Conservation (phyloP, 2,113 vertebrate genomes). For the Eira barbara region DNA sequence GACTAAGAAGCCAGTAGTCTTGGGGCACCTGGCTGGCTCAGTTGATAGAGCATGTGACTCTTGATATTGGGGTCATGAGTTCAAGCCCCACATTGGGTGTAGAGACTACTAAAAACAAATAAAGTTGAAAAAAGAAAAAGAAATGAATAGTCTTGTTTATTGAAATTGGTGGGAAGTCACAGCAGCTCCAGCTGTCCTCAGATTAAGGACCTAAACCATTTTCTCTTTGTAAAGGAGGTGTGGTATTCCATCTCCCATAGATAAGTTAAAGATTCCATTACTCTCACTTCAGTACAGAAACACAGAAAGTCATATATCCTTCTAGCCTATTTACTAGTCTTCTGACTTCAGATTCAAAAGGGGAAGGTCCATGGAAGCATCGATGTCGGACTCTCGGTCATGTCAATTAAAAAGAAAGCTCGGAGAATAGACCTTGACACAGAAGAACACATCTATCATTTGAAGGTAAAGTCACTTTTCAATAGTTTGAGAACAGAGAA, state of each 20-base stretch:
- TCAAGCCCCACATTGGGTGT: background rate
- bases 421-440: constrained; percentile 98
- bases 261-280: constrained; percentile 9
- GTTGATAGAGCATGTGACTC: background rate
- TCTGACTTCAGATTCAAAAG: constrained; percentile 93
- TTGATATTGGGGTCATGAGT: background rate
- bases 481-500: background rate
- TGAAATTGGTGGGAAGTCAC: background rate
- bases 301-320: background rate
- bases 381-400: constrained; percentile 97
- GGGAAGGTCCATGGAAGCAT: constrained; percentile 98
- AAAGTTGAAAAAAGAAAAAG: background rate
- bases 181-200: background rate
- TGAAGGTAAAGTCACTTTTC: constrained; percentile 88
- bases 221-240: background rate
- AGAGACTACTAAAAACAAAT: background rate
- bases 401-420: constrained; percentile 99
- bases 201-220: background rate
- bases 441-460: constrained; percentile 98
- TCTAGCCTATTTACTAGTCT: constrained; percentile 12
- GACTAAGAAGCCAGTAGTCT: background rate
- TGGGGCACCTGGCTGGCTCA: background rate
- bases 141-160: background rate
- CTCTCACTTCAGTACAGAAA: background rate
- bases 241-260: background rate